phyloP scores from a whole-genome alignment of 2,113 vertebrate genomes.

The Cololabis saira region DNA sequence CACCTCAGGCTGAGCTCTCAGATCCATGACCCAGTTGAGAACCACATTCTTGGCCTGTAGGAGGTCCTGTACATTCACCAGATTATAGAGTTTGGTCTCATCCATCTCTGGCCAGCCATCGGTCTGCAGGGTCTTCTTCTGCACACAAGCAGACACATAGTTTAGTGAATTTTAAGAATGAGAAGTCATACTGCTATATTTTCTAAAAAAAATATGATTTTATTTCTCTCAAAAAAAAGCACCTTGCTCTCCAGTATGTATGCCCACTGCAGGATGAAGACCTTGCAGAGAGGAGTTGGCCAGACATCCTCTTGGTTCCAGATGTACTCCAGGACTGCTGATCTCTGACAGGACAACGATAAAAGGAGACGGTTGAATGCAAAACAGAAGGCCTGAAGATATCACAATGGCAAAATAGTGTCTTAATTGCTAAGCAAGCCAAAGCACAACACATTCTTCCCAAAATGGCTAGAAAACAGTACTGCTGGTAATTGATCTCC shows the following conservation, averaged over 20 bases:
- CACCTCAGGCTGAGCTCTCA: slow-evolving; percentile 81
- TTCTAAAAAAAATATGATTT: not conserved
- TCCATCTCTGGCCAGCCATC: slow-evolving; percentile 73
- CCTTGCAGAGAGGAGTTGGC: slow-evolving; percentile 74
- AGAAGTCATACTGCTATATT: too few relatives aligned
- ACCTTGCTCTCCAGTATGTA: slow-evolving; percentile 82
- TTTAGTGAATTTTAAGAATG: not conserved
- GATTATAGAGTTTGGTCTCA: slow-evolving; percentile 43
- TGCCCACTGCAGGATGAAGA: slow-evolving; percentile 79
- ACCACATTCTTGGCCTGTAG: slow-evolving; percentile 68
- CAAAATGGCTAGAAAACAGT: too few relatives aligned
- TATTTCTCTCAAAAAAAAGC: slow-evolving; percentile 4
- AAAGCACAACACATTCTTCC: too few relatives aligned
- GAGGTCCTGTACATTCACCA: slow-evolving; percentile 60
- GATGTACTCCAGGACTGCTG: slow-evolving; percentile 77
- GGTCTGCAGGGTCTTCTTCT: slow-evolving; percentile 78
- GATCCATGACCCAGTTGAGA: slow-evolving; percentile 76
- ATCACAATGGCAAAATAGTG: too few relatives aligned
- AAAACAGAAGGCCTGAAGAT: too few relatives aligned
- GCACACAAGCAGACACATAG: slow-evolving; percentile 17
- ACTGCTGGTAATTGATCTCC: too few relatives aligned
- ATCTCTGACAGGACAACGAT: slow-evolving; percentile 55
- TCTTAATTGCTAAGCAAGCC: too few relatives aligned
- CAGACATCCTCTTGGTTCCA: slow-evolving; percentile 78
- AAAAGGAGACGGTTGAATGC: too few relatives aligned